A percentile compares a stretch with the other conserved stretches of the same genome.
Conservation (phyloP, 2,113 vertebrate species). For the Agelaius phoeniceus region DNA sequence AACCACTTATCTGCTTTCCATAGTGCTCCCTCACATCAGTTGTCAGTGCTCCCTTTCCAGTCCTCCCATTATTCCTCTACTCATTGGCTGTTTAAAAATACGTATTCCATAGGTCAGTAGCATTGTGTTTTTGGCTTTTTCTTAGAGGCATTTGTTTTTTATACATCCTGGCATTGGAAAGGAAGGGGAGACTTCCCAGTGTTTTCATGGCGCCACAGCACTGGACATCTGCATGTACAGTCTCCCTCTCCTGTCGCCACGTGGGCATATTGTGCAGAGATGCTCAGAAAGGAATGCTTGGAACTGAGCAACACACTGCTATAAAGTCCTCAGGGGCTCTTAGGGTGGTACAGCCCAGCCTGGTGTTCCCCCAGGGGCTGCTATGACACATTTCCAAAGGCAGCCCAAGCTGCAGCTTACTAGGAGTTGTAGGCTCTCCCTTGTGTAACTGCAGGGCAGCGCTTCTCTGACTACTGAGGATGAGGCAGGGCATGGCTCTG, state of each 20-base stretch:
- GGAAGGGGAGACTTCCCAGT: conserved; percentile 62
- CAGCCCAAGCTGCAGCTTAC: background rate
- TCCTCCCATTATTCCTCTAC: conserved; percentile 39
- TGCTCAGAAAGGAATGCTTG: conserved; percentile 71
- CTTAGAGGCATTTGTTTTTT: conserved; percentile 38
- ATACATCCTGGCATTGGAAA: conserved; percentile 37
- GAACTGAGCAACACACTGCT: conserved; percentile 56
- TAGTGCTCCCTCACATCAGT: conserved; percentile 55
- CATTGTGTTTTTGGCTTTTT: conserved; percentile 37
- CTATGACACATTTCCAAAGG: background rate
- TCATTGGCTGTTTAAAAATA: conserved; percentile 66
- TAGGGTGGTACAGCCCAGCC: background rate
- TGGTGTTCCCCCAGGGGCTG: background rate
- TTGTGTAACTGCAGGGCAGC: background rate
- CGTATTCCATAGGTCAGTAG: conserved; percentile 58
- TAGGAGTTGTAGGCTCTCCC: background rate
- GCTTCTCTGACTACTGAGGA: background rate
- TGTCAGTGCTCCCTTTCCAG: conserved; percentile 47
- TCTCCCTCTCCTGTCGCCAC: conserved; percentile 63
- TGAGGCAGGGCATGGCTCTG: background rate
- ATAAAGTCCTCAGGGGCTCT: background rate
- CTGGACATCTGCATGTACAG: conserved; percentile 74
- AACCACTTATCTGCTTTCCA: conserved; percentile 70
- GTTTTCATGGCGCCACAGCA: conserved; percentile 40
- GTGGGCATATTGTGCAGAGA: conserved; percentile 79